Conservation (phyloP, 2,113 vertebrate species). For the Marmota flaviventris region DNA sequence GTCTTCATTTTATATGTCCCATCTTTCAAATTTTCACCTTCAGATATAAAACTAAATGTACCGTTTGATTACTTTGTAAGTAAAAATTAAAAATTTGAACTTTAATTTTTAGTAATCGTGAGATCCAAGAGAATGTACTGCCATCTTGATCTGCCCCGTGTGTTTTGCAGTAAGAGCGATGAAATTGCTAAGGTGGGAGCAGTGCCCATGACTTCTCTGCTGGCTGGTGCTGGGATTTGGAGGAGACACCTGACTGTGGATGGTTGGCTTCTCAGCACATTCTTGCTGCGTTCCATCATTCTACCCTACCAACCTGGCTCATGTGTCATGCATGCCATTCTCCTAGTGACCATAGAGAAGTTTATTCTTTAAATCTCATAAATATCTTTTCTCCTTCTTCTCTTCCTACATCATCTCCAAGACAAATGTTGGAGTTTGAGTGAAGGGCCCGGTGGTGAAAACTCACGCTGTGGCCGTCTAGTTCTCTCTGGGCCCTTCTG, state of each 20-base stretch:
- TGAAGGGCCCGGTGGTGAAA: neutral
- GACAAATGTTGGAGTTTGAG: conserved; percentile 40
- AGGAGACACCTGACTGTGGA: neutral
- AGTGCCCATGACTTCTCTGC: no score
- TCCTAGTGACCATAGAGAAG: neutral
- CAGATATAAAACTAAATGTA: neutral
- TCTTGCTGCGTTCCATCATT: neutral
- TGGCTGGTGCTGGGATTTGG: neutral
- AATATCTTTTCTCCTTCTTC: neutral
- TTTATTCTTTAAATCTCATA: conserved; percentile 26
- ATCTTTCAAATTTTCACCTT: conserved; percentile 53
- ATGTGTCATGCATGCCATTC: neutral
- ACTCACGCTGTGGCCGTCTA: conserved; percentile 52
- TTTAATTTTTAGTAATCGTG: neutral
- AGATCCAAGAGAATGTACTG: neutral
- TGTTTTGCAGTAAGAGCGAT: neutral
- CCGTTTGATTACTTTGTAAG: neutral
- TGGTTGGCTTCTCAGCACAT: neutral
- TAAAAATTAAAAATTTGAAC: neutral
- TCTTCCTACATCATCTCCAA: neutral
- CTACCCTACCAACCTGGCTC: neutral
- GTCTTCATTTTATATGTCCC: neutral
- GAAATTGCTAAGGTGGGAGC: neutral
- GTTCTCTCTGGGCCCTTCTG: conserved; percentile 81
- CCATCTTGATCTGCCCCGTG: neutral